A percentile compares a stretch with the other conserved stretches of the same genome.
phyloP scores from a whole-genome alignment of 1,140 invertebrate genomes.

The Sinella curviseta region DNA sequence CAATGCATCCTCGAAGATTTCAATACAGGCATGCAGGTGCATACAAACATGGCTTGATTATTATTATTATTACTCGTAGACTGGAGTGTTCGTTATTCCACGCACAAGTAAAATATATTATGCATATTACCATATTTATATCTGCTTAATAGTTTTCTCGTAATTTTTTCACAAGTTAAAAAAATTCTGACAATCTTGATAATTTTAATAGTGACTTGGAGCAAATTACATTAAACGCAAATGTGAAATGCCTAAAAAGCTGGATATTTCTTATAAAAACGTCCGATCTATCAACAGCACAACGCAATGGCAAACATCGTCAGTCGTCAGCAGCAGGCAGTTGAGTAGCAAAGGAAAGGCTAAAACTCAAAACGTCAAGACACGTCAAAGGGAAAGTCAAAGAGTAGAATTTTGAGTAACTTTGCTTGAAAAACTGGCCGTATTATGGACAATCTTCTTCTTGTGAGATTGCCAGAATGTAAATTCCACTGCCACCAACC shows the following conservation, averaged over 20 bases:
- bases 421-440: background rate
- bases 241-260: background rate
- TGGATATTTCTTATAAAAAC: background rate
- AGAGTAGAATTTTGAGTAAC: background rate
- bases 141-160: background rate
- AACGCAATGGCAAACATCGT: background rate
- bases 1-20: background rate
- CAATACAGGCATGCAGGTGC: background rate
- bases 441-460: background rate
- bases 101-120: too few species aligned
- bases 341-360: background rate
- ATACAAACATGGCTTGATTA: background rate
- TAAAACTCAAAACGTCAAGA: background rate
- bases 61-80: background rate
- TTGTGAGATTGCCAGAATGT: background rate
- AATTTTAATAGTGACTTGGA: conserved; percentile 17
- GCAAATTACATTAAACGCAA: conserved; percentile 16
- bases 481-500: background rate
- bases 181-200: conserved; percentile 10
- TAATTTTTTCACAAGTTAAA: background rate
- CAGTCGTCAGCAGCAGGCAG: too few species aligned
- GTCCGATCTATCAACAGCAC: background rate
- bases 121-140: background rate
- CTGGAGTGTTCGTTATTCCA: background rate
- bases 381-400: background rate